A percentile compares a stretch with the other conserved stretches of the same genome.
These are phyloP conservation scores for Plestiodon gilberti DNA, from an alignment of 2,113 vertebrate genomes.

Conservation along the genomic window DNA sequence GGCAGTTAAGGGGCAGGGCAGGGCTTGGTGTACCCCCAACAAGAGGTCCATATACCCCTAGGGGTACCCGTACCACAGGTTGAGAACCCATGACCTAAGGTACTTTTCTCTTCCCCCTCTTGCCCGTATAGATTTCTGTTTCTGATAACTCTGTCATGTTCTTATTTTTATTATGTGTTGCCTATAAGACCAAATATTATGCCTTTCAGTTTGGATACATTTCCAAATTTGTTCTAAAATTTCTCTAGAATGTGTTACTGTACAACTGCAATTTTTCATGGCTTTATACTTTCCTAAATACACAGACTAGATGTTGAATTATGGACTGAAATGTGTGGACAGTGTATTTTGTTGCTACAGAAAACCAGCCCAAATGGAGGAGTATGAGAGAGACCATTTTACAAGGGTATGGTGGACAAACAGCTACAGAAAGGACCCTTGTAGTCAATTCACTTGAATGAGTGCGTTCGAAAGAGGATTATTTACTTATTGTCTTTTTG, in stretches of 20 bases:
- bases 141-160: background rate
- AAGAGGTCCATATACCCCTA: too few species aligned
- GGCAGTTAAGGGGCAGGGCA: too few species aligned
- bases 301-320: background rate
- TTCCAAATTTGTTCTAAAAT: background rate
- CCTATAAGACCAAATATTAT: background rate
- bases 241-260: accelerated
- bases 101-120: background rate
- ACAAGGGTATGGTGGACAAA: background rate
- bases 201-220: too few species aligned
- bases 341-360: background rate
- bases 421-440: background rate
- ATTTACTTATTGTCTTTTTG: background rate
- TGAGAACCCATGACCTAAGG: background rate
- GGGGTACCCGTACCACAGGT: too few species aligned
- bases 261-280: accelerated
- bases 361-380: background rate
- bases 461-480: background rate
- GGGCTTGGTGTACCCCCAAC: too few species aligned
- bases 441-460: background rate
- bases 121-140: accelerated
- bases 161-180: background rate
- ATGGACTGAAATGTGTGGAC: background rate
- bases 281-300: background rate
- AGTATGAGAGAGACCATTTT: background rate